Conservation (phyloP, 2,797 vertebrate species). For the Anas capensis region DNA sequence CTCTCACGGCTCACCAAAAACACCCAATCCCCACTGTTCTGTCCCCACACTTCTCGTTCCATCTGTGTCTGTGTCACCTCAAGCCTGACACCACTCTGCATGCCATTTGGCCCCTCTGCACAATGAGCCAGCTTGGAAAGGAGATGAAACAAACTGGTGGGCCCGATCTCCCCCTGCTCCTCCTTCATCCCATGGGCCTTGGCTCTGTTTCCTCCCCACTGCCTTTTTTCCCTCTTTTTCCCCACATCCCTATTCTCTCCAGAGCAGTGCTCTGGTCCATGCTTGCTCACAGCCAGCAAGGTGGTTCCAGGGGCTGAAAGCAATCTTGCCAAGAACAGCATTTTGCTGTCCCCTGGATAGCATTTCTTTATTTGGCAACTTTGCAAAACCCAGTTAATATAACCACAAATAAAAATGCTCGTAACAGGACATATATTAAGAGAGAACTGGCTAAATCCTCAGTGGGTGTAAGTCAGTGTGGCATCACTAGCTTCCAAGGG, state of each 20-base stretch:
- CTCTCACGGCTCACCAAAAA: too few species aligned
- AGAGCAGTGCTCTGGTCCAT: rapidly evolving
- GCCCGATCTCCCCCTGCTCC: background rate
- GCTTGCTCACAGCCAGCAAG: background rate
- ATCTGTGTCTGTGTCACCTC: background rate
- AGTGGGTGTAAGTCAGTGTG: background rate
- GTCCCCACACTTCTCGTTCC: background rate
- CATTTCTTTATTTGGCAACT: background rate
- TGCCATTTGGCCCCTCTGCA: rapidly evolving
- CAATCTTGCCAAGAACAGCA: background rate
- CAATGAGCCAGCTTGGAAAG: rapidly evolving
- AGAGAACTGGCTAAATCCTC: background rate
- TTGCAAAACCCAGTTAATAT: background rate
- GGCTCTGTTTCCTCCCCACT: background rate
- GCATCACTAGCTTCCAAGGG: background rate
- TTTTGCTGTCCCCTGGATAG: background rate
- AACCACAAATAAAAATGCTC: background rate
- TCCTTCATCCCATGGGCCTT: rapidly evolving
- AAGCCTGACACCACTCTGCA: background rate
- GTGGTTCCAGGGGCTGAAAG: background rate
- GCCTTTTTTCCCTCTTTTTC: background rate
- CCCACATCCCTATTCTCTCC: background rate
- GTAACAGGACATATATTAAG: background rate
- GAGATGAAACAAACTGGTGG: background rate
- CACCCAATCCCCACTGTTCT: background rate